Conservation (phyloP, 2,888 invertebrate species). For the Rhagonycha fulva region DNA sequence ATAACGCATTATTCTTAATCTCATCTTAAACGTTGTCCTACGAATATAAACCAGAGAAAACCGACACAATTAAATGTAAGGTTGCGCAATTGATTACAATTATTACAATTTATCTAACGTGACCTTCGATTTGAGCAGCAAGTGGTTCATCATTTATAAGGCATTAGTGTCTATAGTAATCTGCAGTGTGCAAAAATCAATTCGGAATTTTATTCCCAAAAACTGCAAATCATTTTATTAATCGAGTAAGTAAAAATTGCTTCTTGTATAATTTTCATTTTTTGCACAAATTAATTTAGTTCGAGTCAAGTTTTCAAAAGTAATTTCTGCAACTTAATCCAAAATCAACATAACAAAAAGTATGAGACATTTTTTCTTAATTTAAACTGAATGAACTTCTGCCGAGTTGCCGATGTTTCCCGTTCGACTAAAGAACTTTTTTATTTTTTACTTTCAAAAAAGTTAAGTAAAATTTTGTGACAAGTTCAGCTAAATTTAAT, state of each 20-base stretch:
- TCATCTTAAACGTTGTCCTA: background rate
- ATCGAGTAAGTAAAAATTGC: background rate
- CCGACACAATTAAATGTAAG: background rate
- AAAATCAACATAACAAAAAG: background rate
- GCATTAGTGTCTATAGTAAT: constrained; percentile 15
- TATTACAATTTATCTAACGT: background rate
- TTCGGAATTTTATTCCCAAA: background rate
- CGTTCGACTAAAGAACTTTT: background rate
- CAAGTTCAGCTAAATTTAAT: background rate
- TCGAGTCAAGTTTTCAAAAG: background rate
- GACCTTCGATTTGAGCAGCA: constrained; percentile 18
- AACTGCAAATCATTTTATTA: background rate
- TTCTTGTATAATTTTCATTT: background rate
- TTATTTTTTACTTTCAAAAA: background rate
- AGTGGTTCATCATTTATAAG: constrained; percentile 27
- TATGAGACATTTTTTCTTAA: background rate
- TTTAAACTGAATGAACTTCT: background rate
- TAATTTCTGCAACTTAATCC: background rate
- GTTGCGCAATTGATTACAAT: background rate
- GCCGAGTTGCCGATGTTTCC: background rate
- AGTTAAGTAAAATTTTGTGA: background rate
- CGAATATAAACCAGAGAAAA: background rate
- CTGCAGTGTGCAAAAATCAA: constrained; percentile 13
- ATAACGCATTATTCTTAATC: background rate
- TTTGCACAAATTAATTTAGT: background rate